Base-by-base conservation (phyloP, 2,113 vertebrate species). In the Pluvialis apricaria region DNA sequence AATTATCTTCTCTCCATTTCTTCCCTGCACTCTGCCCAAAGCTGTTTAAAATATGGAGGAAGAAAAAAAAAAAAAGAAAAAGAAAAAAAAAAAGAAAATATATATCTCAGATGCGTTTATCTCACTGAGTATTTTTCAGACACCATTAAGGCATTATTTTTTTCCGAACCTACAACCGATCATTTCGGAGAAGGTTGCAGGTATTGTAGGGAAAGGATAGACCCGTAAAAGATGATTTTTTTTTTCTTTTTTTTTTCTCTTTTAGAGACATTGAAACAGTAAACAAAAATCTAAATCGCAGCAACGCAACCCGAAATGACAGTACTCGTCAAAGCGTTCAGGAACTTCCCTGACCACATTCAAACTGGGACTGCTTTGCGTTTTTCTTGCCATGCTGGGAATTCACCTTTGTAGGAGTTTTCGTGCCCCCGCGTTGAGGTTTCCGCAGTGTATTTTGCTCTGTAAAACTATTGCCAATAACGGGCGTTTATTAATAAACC, bases 381-480 rank as follows among this genome's bases (percentile, higher is more conserved):
- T 58, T 45, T 45, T 60, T 31, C 44, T 71, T 6, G 29, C 36
- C 73, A 7, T 31, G 81, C 78, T 54, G 88, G 82, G 85, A 80
- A 66, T 72, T 86, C 89, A 87, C 91, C 73, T 94, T 77, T 34
- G 77, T 6, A 19, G 65, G 68, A 82, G 57, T 57, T 82, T 47
- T 75, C 3, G 14, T 82, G 68, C 76, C 94, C 22, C 42, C 7
- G 5, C 57, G 2, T 15, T 44, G 80, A 51, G 71, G 54, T 58
- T 84, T 26, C 82, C 49, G 54, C 9, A 1, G 55, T 0, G 36
- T 17, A 19, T 76, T 88, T 93, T 49, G 22, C 73, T 72, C 45
- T 20, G 2, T 15, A 52, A 84, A 89, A 88, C 69, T 79, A 26
- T 64, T 22, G 45, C 78, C 57, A 36, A 49, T 44, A 86, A 8